Evolutionary conservation across 2,888 invertebrate genomes (phyloP), one percentile per base, ranked within the genome.

Genomic region (Blera fallax): DNA sequence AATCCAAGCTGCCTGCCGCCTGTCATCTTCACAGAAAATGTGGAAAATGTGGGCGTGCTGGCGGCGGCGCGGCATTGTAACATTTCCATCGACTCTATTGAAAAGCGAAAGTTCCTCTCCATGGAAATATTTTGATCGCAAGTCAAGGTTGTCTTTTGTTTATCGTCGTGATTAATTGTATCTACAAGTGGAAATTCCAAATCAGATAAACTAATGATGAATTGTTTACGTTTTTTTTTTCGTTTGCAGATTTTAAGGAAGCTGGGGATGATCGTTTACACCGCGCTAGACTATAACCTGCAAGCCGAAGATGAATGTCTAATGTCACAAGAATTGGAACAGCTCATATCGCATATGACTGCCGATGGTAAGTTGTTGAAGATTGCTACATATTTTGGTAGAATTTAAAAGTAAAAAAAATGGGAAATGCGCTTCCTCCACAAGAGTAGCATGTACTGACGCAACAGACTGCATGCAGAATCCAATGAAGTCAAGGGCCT

Each of bases 281-380:
- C 95, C 89, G 97, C 98, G 43, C 93, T 98, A 92, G 98, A 98
- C 93, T 97, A 96, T 92, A 97, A 97, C 88, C 94, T 97, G 89
- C 94, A 95, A 50, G 96, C 96, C 89, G 96, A 96, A 87, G 97
- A 98, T 92, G 98, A 98, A 93, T 94, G 97, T 88, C 95, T 95
- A 89, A 95, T 98, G 89, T 96, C 97, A 88, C 95, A 95, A 11
- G 97, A 97, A 90, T 94, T 98, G 88, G 97, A 97, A 92, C 94
- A 94, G 67, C 95, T 98, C 72, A 96, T 98, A 90, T 96, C 95
- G 87, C 94, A 95, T 90, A 97, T 98, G 97, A 96, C 97, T 64
- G 94, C 95, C 58, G 94, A 94, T 88, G 95, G 95, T 92, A 92
- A 93, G 91, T 92, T 91, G 0, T 37, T 40, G 18, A n/a, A 11